Evolutionary conservation across 2,113 vertebrate species (phyloP).

Genomic region (Scytalopus superciliaris): DNA sequence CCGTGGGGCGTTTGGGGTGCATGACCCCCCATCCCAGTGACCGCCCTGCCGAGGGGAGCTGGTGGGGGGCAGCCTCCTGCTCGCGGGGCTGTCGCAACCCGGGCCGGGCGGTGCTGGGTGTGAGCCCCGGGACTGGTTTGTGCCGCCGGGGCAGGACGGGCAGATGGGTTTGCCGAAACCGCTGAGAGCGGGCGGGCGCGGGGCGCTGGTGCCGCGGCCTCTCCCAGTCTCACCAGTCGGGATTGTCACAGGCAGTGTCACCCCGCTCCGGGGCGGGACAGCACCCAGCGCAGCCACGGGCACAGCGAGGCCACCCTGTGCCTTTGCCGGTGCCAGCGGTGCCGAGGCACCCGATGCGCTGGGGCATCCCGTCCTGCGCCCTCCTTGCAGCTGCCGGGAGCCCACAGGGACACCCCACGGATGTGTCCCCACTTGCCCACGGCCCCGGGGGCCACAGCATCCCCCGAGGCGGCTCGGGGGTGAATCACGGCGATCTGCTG

Average conservation of each 20-base stretch:
- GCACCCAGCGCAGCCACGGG: neutral
- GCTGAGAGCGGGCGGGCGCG: neutral
- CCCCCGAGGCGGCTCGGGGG: neutral
- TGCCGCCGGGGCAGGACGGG: neutral
- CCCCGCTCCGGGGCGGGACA: neutral
- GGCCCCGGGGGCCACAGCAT: neutral
- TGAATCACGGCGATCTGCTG: neutral
- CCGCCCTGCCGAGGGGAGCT: neutral
- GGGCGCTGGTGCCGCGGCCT: neutral
- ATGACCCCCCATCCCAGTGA: fast-evolving
- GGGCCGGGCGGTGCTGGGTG: neutral
- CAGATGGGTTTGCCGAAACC: slow-evolving; percentile 12
- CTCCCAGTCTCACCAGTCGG: neutral
- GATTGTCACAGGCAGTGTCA: neutral
- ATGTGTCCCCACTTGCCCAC: neutral
- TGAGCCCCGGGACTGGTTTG: neutral
- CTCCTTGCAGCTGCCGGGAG: neutral
- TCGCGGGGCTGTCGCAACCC: neutral
- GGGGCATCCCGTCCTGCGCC: neutral
- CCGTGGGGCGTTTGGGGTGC: fast-evolving
- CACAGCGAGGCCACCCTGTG: fast-evolving
- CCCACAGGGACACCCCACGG: fast-evolving
- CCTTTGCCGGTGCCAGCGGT: fast-evolving
- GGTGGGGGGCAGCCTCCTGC: neutral
- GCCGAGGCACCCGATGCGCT: fast-evolving